Conservation (phyloP, 2,797 vertebrate species). For the Propithecus perrieri region DNA sequence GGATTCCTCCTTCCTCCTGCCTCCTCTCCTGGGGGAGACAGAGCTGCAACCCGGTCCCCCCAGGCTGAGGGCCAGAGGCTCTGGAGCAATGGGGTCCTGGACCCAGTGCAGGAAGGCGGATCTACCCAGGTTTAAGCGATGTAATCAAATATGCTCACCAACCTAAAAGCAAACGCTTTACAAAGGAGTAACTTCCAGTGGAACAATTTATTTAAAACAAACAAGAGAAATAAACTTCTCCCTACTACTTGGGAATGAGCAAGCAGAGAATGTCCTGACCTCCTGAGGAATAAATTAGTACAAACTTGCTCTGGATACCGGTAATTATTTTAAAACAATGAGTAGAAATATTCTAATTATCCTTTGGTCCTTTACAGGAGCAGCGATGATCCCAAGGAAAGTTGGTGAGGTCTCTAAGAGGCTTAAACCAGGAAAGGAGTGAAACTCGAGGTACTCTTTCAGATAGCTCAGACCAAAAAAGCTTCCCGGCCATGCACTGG, state of each 20-base stretch:
- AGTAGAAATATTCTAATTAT: background rate
- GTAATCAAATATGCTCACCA: background rate
- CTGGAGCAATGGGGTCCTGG: background rate
- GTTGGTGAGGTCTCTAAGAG: background rate
- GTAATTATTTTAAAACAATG: background rate
- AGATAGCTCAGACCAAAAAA: background rate
- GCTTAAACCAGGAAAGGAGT: background rate
- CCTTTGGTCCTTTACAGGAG: background rate
- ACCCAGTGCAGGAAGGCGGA: accelerated
- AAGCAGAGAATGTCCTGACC: background rate
- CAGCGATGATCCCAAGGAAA: background rate
- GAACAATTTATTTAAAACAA: constrained; percentile 39
- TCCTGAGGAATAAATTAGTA: background rate
- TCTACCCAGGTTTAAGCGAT: background rate
- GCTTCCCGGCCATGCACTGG: background rate
- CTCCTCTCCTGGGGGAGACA: too few relatives aligned
- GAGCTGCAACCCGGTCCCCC: background rate
- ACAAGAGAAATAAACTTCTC: background rate
- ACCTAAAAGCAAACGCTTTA: constrained; percentile 40
- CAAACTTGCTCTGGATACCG: background rate
- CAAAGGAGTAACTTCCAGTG: background rate
- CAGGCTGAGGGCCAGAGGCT: accelerated
- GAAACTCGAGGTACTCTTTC: background rate
- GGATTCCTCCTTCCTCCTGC: background rate
- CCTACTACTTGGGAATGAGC: background rate